These are phyloP conservation scores for Phrynocephalus guinanensis DNA, from an alignment of 2,797 vertebrate genomes.

Conservation along the genomic window DNA sequence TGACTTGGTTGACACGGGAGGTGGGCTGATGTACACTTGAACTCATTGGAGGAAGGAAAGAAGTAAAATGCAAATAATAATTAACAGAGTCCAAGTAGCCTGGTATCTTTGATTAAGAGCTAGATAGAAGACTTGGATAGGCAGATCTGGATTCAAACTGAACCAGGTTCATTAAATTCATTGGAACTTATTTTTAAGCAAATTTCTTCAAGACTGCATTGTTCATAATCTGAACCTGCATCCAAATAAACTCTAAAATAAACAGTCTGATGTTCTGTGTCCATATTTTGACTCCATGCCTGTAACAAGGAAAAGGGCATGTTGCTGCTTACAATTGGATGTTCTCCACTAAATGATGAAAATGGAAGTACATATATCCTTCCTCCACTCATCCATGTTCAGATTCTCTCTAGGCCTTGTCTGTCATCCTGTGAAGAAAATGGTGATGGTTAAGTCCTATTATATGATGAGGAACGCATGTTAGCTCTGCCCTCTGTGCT, in stretches of 20 bases:
- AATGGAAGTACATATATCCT: not conserved
- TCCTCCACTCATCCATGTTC: not conserved
- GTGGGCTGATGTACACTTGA: not conserved
- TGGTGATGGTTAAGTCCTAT: too few relatives aligned
- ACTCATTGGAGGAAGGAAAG: not conserved
- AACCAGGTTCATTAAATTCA: too few relatives aligned
- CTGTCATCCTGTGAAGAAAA: not conserved
- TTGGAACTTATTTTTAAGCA: too few relatives aligned
- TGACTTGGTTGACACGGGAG: too few relatives aligned
- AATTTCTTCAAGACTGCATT: not conserved
- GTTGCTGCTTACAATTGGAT: not conserved
- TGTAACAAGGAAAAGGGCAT: not conserved
- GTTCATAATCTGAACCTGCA: not conserved
- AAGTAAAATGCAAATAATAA: not conserved
- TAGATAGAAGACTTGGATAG: too few relatives aligned
- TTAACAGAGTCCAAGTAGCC: too few relatives aligned
- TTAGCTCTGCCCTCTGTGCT: too few relatives aligned
- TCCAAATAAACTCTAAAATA: not conserved
- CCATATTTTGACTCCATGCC: not conserved
- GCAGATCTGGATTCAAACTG: too few relatives aligned
- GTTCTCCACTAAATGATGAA: not conserved
- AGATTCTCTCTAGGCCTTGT: not conserved
- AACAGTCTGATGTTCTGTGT: not conserved
- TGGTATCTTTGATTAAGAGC: too few relatives aligned
- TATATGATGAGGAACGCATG: too few relatives aligned